Percentiles rank a stretch among this genome's conserved stretches.
These are phyloP conservation scores for Porites evermanni DNA, from an alignment of 92 coral and sea anemone genomes.

Conservation along the genomic window DNA sequence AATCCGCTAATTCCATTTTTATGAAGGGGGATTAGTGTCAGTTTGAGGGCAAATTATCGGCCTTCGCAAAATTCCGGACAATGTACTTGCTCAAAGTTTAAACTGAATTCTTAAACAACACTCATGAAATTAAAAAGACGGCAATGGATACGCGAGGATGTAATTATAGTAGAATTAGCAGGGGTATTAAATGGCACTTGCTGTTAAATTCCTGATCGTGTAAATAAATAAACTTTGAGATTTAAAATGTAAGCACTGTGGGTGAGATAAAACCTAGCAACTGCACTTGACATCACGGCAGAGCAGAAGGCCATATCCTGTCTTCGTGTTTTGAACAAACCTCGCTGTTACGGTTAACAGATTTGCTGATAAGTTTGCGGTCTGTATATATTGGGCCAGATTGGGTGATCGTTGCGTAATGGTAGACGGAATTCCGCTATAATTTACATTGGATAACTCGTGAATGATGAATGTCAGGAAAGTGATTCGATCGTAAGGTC, in stretches of 20 bases:
- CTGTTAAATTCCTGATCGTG: conserved; percentile 8
- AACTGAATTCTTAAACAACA: neutral
- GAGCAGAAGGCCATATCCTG: conserved; percentile 12
- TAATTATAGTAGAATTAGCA: conserved; percentile 33
- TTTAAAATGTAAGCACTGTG: conserved; percentile 37
- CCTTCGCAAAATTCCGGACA: conserved; percentile 6
- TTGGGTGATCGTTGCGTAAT: neutral
- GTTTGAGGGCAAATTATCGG: conserved; percentile 40
- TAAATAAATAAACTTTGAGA: conserved; percentile 38
- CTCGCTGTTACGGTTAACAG: neutral
- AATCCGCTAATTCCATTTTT: conserved; percentile 75
- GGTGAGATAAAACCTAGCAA: neutral
- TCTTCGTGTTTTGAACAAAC: conserved; percentile 11
- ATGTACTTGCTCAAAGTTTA: neutral
- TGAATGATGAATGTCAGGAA: neutral
- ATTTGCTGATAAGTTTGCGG: conserved; percentile 2
- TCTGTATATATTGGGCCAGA: neutral
- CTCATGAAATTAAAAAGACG: neutral
- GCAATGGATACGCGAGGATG: conserved; percentile 23
- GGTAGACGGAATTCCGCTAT: neutral
- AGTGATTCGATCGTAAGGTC: neutral
- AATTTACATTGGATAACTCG: conserved; percentile 4
- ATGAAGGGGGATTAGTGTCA: conserved; percentile 80
- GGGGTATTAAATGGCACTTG: neutral
- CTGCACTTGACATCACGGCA: conserved; percentile 6